phyloP scores from a whole-genome alignment of 2,797 vertebrate genomes.

The Prunella strophiata region DNA sequence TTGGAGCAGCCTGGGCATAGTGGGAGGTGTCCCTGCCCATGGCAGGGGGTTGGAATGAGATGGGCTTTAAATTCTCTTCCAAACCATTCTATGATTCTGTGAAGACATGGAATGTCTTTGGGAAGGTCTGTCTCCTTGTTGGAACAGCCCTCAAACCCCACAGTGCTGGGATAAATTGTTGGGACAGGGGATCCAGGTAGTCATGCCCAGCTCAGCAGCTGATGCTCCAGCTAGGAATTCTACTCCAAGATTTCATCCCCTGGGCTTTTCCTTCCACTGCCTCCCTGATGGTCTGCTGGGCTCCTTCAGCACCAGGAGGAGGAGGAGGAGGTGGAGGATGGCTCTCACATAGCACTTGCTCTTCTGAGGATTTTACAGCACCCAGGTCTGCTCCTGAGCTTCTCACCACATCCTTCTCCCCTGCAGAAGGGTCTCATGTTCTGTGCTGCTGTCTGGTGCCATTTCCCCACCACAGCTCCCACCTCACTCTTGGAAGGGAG shows the following conservation, averaged over 20 bases:
- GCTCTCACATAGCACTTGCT: not conserved
- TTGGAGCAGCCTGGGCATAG: not conserved
- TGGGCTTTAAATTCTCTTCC: not conserved
- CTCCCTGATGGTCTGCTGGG: not conserved
- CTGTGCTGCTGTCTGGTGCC: not conserved
- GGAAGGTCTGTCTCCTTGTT: not conserved
- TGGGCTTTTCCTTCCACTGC: not conserved
- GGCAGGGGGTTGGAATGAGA: not conserved
- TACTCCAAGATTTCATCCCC: not conserved
- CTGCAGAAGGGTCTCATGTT: not conserved
- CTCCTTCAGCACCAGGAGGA: not conserved
- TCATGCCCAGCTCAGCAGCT: not conserved
- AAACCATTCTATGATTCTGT: not conserved
- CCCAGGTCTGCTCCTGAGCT: not conserved
- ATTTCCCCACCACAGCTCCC: not conserved
- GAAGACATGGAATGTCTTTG: not conserved
- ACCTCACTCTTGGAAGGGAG: not conserved
- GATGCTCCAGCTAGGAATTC: not conserved
- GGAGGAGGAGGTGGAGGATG: not conserved
- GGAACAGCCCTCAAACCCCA: not conserved
- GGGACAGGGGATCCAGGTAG: not conserved
- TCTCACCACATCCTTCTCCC: not conserved
- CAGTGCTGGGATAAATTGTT: not conserved
- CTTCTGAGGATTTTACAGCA: not conserved
- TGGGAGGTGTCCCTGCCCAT: not conserved